Evolutionary conservation across 2,888 invertebrate species (phyloP), one percentile per base, ranked within the genome.

Genomic region (Homarus gammarus): DNA sequence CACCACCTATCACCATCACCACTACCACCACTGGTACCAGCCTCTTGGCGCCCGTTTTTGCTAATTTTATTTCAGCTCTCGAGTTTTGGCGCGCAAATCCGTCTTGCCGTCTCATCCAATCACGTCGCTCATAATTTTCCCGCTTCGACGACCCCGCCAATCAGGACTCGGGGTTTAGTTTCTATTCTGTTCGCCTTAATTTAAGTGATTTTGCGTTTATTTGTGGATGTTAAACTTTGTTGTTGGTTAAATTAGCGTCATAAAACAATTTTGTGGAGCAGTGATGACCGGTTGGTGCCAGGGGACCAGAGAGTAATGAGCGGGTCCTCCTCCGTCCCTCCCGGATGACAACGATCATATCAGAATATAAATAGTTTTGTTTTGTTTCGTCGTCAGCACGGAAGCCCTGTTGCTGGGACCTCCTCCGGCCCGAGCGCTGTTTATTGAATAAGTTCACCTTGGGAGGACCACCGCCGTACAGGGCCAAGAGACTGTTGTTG

Each of bases 71-170:
- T 79, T 79, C 36, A 27, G 56, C 79, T 27, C 56, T 27, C 51
- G 56, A 79, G 79, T 51, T 79, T 79, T 79, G 79, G 79, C 79
- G 79, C 79, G 31, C 51, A 79, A 56, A 56, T 79, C 56, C 56
- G 79, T 79, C 79, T 79, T 56, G 79, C 79, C 79, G 79, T 79
- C 79, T 79, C 38, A 36, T 56, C 79, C 79, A 79, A 79, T 79
- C 79, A 79, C 33, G 79, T 56, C 79, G 33, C 79, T 79, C 79
- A 79, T 79, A 79, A 79, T 79, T 79, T 40, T 22, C 56, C 36
- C 33, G 38, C 33, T 31, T 31, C 56, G 22, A 36, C 79, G 56
- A 79, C 79, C 79, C 79, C 79, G 79, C 79, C 79, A 79, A 79
- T 79, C 79, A 79, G 79, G 79, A 79, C 79, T 5, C 15, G 36